Conservation (phyloP, 2,113 vertebrate genomes). For the Hyperopisus bebe region DNA sequence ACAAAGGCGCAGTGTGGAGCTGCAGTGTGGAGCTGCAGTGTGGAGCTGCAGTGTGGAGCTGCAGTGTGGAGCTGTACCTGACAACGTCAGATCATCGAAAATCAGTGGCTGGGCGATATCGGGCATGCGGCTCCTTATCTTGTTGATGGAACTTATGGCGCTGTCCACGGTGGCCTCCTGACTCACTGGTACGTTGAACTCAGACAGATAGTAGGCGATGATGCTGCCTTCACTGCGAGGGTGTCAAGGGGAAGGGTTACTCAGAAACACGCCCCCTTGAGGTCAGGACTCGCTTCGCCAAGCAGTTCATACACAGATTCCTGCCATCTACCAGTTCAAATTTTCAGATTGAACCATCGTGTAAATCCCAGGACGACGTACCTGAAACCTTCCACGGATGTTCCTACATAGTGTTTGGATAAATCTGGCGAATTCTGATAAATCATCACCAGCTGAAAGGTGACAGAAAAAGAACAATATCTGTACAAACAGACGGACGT, state of each 20-base stretch:
- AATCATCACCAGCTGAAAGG: constrained; percentile 52
- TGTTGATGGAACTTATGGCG: constrained; percentile 34
- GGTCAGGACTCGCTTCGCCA: not conserved
- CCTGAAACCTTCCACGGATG: constrained; percentile 64
- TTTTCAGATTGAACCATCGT: not conserved
- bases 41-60: too few species aligned
- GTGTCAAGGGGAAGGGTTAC: not conserved
- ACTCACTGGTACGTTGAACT: constrained; percentile 50
- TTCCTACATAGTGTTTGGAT: constrained; percentile 52
- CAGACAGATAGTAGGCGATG: constrained; percentile 64
- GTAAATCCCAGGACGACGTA: constrained; percentile 20
- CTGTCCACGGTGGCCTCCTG: constrained; percentile 45
- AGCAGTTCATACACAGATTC: not conserved
- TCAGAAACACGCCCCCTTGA: not conserved
- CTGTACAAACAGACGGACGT: not conserved
- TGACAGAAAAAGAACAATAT: too few species aligned
- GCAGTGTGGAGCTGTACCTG: constrained; percentile 39
- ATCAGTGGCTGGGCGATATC: not conserved
- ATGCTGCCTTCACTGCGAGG: constrained; percentile 60
- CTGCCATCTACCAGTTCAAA: not conserved
- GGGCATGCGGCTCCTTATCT: not conserved
- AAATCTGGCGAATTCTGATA: constrained; percentile 46
- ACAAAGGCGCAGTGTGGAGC: not conserved
- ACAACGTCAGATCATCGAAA: constrained; percentile 38
- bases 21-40: too few species aligned